phyloP scores from a whole-genome alignment of 92 coral and sea anemone species.

The Zoanthus solanderi region DNA sequence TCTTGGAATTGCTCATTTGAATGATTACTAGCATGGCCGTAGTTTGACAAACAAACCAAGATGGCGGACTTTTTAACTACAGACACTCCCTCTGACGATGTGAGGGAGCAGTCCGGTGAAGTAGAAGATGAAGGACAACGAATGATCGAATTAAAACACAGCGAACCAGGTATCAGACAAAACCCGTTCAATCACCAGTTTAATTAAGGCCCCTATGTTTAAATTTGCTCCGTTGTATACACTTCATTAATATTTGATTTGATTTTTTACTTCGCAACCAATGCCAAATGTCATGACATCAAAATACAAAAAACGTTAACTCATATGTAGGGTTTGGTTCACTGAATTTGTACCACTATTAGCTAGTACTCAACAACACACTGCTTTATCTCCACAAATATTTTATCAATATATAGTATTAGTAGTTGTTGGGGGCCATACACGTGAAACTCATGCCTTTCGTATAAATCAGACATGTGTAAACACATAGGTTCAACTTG shows the following conservation, averaged over 20 bases:
- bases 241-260: conserved; percentile 51
- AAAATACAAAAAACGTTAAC: conserved; percentile 34
- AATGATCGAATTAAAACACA: conserved; percentile 86
- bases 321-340: conserved; percentile 30
- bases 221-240: conserved; percentile 13
- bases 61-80: conserved; percentile 76
- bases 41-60: conserved; percentile 48
- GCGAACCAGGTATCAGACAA: conserved; percentile 75
- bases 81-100: conserved; percentile 42
- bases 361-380: neutral
- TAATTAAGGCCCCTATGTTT: conserved; percentile 22
- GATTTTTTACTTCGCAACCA: conserved; percentile 42
- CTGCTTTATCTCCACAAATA: neutral
- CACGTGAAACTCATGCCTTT: conserved; percentile 24
- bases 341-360: neutral
- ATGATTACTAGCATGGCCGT: conserved; percentile 1
- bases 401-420: conserved; percentile 4
- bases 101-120: conserved; percentile 51
- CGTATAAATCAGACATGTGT: neutral
- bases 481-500: neutral
- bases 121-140: conserved; percentile 72
- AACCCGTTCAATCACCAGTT: neutral
- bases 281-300: conserved; percentile 43
- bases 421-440: too few relatives aligned
- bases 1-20: conserved; percentile 49